Conservation (phyloP, 92 coral and sea anemone species). For the Metridium senile region DNA sequence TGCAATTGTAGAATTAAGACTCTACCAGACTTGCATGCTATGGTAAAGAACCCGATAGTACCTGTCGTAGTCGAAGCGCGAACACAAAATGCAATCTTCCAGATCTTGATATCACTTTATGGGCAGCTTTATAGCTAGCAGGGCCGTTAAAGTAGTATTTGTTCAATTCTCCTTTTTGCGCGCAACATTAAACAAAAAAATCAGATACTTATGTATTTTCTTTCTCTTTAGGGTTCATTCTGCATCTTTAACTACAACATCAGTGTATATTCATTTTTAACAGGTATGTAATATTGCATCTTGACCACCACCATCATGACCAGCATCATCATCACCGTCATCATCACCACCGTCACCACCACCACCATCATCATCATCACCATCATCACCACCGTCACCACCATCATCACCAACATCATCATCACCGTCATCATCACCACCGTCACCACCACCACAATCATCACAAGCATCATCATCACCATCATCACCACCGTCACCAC, state of each 20-base stretch:
- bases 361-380: neutral
- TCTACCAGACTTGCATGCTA: no score
- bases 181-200: no score
- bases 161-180: no score
- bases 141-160: no score
- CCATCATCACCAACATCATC: neutral
- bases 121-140: no score
- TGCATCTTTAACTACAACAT: slow-evolving; percentile 97
- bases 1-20: no score
- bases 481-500: slow-evolving; percentile 1
- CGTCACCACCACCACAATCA: neutral
- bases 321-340: neutral
- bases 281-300: slow-evolving; percentile 60
- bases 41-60: no score
- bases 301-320: neutral
- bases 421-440: neutral
- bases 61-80: no score
- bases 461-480: neutral
- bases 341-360: neutral
- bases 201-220: no score
- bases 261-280: slow-evolving; percentile 81
- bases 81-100: no score
- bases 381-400: slow-evolving; percentile 3
- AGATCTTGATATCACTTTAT: no score
- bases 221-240: slow-evolving; percentile 82